phyloP scores from a whole-genome alignment of 1,140 invertebrate genomes.

The Zaprionus gabonicus region DNA sequence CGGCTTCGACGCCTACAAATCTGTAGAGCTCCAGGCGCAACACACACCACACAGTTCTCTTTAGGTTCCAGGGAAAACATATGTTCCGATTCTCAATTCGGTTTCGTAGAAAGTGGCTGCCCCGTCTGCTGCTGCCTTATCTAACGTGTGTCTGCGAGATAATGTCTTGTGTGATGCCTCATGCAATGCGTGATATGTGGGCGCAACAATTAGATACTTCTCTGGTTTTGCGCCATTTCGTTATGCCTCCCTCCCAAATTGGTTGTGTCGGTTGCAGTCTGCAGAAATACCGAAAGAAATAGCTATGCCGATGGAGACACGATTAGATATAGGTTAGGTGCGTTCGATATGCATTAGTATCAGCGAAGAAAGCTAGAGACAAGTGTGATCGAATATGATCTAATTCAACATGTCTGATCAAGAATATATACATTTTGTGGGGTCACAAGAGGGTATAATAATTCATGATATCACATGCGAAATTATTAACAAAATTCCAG shows the following conservation, averaged over 20 bases:
- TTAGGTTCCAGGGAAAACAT: slow-evolving; percentile 73
- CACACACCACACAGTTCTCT: slow-evolving; percentile 18
- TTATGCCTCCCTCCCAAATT: not conserved
- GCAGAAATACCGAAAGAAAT: not conserved
- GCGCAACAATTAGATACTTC: slow-evolving; percentile 12
- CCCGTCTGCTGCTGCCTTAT: slow-evolving; percentile 43
- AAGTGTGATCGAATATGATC: too few relatives aligned
- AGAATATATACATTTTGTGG: too few relatives aligned
- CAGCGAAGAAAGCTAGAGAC: too few relatives aligned
- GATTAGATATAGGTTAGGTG: not conserved
- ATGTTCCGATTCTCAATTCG: slow-evolving; percentile 60
- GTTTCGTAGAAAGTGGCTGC: slow-evolving; percentile 46
- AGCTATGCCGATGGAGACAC: not conserved
- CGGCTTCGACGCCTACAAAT: slow-evolving; percentile 34
- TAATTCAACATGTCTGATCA: too few relatives aligned
- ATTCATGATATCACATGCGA: not conserved
- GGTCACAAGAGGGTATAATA: too few relatives aligned
- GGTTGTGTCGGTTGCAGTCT: not conserved
- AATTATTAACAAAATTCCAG: not conserved
- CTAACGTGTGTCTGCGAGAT: slow-evolving; percentile 57
- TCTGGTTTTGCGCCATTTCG: not conserved
- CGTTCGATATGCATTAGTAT: not conserved
- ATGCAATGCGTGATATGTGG: not conserved
- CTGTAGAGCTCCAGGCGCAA: slow-evolving; percentile 34
- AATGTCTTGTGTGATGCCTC: slow-evolving; percentile 50